Evolutionary conservation across 2,888 invertebrate genomes (phyloP).

Genomic region (Chrysina gloriosa): DNA sequence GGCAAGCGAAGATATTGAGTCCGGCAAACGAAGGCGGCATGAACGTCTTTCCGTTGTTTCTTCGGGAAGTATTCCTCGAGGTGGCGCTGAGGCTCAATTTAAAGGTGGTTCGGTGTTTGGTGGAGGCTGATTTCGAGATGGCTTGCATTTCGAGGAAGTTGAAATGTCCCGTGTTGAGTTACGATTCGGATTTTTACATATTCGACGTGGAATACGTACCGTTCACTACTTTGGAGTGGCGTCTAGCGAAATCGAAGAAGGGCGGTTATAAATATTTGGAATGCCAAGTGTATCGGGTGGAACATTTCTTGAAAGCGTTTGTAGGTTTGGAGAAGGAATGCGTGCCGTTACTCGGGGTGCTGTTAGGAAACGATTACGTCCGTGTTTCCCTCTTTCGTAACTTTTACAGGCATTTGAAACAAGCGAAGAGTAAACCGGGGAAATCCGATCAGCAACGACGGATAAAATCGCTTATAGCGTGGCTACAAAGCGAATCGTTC

Average conservation of each 20-base stretch:
- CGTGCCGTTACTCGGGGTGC: constrained; percentile 82
- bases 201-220: constrained; percentile 87
- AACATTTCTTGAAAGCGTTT: constrained; percentile 75
- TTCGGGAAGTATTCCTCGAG: constrained; percentile 80
- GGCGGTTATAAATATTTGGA: constrained; percentile 65
- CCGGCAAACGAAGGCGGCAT: constrained; percentile 68
- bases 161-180: constrained; percentile 88
- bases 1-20: constrained; percentile 69
- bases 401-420: constrained; percentile 76
- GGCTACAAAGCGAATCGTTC: constrained; percentile 79
- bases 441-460: constrained; percentile 75
- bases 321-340: constrained; percentile 74
- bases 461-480: constrained; percentile 77
- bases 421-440: constrained; percentile 67
- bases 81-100: constrained; percentile 75
- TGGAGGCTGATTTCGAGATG: constrained; percentile 91
- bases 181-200: constrained; percentile 95
- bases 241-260: constrained; percentile 50
- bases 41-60: constrained; percentile 79
- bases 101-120: constrained; percentile 78
- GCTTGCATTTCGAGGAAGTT: constrained; percentile 83
- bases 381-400: constrained; percentile 73
- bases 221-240: constrained; percentile 73
- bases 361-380: constrained; percentile 93
- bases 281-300: constrained; percentile 80